Conservation (phyloP, 2,113 vertebrate species). For the Plotosus lineatus region DNA sequence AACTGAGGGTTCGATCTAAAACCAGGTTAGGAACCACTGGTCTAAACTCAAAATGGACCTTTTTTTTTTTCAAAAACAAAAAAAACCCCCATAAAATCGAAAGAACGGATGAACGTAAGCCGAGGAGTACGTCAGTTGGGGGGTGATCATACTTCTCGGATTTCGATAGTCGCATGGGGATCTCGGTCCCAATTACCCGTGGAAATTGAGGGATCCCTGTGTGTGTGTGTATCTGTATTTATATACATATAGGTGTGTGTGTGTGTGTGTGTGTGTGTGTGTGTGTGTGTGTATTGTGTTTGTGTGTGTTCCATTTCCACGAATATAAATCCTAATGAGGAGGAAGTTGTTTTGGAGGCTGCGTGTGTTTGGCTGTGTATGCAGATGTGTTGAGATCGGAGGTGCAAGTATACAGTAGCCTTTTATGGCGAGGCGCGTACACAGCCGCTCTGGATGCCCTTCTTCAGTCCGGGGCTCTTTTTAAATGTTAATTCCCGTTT, state of each 20-base stretch:
- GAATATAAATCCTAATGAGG: neutral
- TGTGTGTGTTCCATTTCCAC: neutral
- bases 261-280: neutral
- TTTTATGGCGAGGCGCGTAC: constrained; percentile 43
- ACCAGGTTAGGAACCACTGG: too few relatives aligned
- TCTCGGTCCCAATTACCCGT: too few relatives aligned
- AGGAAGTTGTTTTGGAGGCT: neutral
- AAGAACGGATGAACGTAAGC: too few relatives aligned
- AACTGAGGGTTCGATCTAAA: too few relatives aligned
- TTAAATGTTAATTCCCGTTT: constrained; percentile 62
- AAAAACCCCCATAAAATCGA: too few relatives aligned
- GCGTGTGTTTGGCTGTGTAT: constrained; percentile 47
- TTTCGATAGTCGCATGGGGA: too few relatives aligned
- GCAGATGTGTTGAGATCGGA: constrained; percentile 51
- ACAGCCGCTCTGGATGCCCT: constrained; percentile 28
- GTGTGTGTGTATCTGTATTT: neutral
- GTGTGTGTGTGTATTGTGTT: neutral
- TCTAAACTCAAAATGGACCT: too few relatives aligned
- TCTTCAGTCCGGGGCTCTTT: constrained; percentile 53
- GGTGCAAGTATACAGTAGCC: constrained; percentile 49
- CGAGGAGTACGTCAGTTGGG: too few relatives aligned
- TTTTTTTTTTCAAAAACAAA: too few relatives aligned
- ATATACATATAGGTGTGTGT: too few relatives aligned
- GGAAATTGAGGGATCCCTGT: too few relatives aligned
- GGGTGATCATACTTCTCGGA: too few relatives aligned